phyloP scores from a whole-genome alignment of 2,888 invertebrate genomes.

The Ochropleura leucogaster region DNA sequence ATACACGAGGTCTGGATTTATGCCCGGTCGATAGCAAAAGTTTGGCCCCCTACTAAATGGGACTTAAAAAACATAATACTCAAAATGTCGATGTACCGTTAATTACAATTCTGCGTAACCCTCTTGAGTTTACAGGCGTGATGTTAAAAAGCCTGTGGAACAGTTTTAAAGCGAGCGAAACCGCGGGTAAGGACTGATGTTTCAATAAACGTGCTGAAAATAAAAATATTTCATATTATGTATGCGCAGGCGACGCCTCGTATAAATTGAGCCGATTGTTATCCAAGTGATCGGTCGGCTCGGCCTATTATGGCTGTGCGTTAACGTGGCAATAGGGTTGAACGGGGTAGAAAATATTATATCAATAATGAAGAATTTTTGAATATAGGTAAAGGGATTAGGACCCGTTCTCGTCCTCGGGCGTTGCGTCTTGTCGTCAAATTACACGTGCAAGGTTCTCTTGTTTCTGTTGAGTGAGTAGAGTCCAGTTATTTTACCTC shows the following conservation, averaged over 20 bases:
- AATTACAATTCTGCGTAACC: neutral
- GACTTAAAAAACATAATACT: neutral
- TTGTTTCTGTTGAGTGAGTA: no score
- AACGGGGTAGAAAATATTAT: constrained; percentile 9
- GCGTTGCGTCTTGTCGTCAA: neutral
- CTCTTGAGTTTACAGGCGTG: neutral
- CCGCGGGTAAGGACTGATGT: constrained; percentile 1
- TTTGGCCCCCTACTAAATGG: neutral
- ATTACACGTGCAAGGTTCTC: neutral
- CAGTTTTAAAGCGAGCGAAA: neutral
- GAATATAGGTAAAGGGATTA: neutral
- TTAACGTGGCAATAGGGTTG: constrained; percentile 57
- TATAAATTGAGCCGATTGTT: constrained; percentile 71
- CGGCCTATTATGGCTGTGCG: constrained; percentile 72
- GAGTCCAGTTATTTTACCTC: neutral
- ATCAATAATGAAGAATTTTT: neutral
- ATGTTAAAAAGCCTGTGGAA: neutral
- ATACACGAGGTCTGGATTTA: neutral
- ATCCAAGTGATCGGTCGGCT: constrained; percentile 70
- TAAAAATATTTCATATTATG: constrained; percentile 36
- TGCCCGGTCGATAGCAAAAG: neutral
- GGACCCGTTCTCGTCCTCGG: neutral
- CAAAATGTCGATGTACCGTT: neutral
- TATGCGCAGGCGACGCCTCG: constrained; percentile 58
- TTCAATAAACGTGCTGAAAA: constrained; percentile 46